These are phyloP conservation scores for Rhea pennata DNA, from an alignment of 2,113 vertebrate species.

Conservation along the genomic window DNA sequence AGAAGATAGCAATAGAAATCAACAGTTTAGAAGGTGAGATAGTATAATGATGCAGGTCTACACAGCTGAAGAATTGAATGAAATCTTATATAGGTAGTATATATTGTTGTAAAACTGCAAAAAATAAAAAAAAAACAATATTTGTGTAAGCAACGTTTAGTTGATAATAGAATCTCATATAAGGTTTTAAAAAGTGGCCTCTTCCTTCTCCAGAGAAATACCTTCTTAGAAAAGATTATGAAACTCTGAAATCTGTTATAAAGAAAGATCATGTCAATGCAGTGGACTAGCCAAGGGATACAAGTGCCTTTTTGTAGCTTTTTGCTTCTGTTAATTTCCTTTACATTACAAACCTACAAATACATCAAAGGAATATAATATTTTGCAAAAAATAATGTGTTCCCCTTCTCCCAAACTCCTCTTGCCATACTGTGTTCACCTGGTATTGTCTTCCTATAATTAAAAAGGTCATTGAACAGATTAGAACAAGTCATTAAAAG, in stretches of 20 bases:
- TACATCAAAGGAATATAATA: background rate
- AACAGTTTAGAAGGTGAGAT: background rate
- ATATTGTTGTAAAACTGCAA: background rate
- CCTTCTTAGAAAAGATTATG: background rate
- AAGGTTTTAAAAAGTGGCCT: background rate
- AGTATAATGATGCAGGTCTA: background rate
- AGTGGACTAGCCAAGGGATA: background rate
- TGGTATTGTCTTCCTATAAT: background rate
- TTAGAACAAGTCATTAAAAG: background rate
- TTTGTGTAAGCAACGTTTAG: background rate
- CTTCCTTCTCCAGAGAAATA: background rate
- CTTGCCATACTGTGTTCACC: background rate
- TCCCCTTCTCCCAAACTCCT: background rate
- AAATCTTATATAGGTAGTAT: background rate
- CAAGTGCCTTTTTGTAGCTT: background rate
- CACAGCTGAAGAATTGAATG: background rate
- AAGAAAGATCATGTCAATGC: background rate
- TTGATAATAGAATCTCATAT: background rate
- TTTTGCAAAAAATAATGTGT: background rate
- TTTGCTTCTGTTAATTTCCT: slow-evolving; percentile 6
- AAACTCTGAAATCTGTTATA: background rate
- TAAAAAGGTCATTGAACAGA: background rate
- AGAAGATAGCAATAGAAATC: background rate
- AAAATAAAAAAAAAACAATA: background rate
- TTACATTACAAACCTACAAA: background rate